These are phyloP conservation scores for Periparus ater DNA, from an alignment of 2,797 vertebrate genomes.

Conservation along the genomic window DNA sequence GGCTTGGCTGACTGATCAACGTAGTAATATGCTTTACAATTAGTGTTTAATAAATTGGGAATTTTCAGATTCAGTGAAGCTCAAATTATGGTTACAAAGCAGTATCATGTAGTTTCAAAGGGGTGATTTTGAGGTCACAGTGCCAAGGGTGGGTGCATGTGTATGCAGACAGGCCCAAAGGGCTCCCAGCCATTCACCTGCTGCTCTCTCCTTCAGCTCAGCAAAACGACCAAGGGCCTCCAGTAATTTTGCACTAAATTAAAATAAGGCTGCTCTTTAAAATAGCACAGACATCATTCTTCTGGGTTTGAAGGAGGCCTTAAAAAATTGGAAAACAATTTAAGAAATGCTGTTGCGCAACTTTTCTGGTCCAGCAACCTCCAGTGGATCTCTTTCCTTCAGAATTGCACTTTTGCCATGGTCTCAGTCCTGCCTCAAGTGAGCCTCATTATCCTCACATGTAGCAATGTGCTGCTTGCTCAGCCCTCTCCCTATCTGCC, in stretches of 20 bases:
- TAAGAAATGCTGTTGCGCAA: not conserved
- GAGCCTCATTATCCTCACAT: not conserved
- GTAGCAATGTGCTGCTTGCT: not conserved
- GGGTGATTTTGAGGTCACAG: not conserved
- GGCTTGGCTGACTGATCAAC: not conserved
- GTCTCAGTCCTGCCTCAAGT: not conserved
- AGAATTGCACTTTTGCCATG: not conserved
- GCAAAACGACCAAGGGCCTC: not conserved
- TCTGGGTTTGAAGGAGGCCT: not conserved
- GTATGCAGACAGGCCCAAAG: accelerated
- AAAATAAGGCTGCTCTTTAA: not conserved
- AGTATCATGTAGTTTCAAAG: not conserved
- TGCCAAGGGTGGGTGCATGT: not conserved
- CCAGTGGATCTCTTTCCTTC: not conserved
- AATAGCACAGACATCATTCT: not conserved
- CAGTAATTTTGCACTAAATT: not conserved
- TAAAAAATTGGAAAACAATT: not conserved
- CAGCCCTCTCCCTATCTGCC: not conserved
- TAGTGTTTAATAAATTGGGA: not conserved
- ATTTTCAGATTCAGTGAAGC: not conserved
- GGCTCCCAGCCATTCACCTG: not conserved
- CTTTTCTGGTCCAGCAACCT: not conserved
- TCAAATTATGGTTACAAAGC: not conserved
- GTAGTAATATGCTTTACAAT: not conserved
- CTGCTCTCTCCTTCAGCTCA: not conserved